A percentile compares a stretch with the other conserved stretches of the same genome.
Evolutionary conservation across 2,797 vertebrate genomes (phyloP).

Genomic region (Coregonus suidteri): DNA sequence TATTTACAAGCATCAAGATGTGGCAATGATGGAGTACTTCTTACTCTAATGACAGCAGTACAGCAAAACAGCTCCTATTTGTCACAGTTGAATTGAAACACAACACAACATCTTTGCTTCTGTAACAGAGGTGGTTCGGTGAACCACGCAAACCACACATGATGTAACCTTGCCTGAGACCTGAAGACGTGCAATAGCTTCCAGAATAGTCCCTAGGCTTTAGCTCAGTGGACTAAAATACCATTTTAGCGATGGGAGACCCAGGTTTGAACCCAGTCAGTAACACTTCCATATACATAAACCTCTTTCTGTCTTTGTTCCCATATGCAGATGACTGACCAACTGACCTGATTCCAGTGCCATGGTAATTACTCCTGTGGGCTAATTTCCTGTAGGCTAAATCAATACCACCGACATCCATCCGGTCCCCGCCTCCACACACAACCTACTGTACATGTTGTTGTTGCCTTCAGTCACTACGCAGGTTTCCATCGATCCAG

Average conservation of each 20-base stretch:
- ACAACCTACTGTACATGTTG: background rate
- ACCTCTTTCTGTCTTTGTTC: background rate
- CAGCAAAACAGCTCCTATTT: background rate
- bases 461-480: background rate
- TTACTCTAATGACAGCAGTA: background rate
- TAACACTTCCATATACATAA: background rate
- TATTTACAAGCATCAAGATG: background rate
- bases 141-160: background rate
- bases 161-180: background rate
- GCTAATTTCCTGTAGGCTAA: conserved; percentile 7
- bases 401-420: conserved; percentile 7
- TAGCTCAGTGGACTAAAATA: background rate
- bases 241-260: no score
- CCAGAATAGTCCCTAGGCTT: background rate
- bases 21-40: background rate
- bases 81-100: background rate
- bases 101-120: background rate
- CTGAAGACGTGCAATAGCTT: background rate
- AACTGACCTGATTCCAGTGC: conserved; percentile 20
- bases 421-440: background rate
- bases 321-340: background rate
- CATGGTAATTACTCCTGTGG: background rate
- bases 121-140: no score
- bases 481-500: background rate
- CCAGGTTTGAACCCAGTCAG: background rate